Evolutionary conservation across 2,113 vertebrate genomes (phyloP), one percentile per base, ranked within the genome.

Genomic region (Hyaena hyaena): DNA sequence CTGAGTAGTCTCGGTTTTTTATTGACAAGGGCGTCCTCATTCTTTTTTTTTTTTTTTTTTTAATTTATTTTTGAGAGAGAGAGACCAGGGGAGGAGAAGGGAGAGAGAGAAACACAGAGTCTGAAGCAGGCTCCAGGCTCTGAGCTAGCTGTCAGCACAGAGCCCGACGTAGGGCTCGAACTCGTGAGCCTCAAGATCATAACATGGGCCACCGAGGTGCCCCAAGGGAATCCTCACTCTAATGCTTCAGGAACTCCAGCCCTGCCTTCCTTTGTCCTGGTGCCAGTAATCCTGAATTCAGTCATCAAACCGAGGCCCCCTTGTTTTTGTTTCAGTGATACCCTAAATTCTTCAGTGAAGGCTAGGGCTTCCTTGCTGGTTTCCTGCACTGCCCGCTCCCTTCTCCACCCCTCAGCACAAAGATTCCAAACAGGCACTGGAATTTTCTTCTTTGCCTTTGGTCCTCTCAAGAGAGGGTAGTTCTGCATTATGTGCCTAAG

Each of bases 301-400:
- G 39, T 68, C 9, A 4, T 26, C 23, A 80, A 77, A 58, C 80
- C 15, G 33, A 39, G 33, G 7, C 48, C 90, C 69, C 66, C 94
- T 82, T 95, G n/a, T 28, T 45, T 43, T 93, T 81, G 92, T 50
- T 79, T 95, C 65, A 48, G 15, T 77, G n/a, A 61, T 69, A 43
- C 8, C 76, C 35, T 79, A 74, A 26, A 69, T 83, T 81, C 69
- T 45, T 2, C 63, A 63, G 7, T 35, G 43, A 58, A 80, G 15
- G 23, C 74, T 63, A 65, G 7, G 65, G 35, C 16, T 83, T 93
- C 73, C 92, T 80, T 97, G 85, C 66, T 50, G 39, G 63, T 92
- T 85, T 84, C 81, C 94, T 95, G 7, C 2, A 33, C 19, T 87
- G 66, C 3, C 11, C 15, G 2, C 24, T 33, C 23, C 74, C 21